A percentile compares a stretch with the other conserved stretches of the same genome.
phyloP scores from a whole-genome alignment of 2,113 vertebrate species.

The Pollachius pollachius region DNA sequence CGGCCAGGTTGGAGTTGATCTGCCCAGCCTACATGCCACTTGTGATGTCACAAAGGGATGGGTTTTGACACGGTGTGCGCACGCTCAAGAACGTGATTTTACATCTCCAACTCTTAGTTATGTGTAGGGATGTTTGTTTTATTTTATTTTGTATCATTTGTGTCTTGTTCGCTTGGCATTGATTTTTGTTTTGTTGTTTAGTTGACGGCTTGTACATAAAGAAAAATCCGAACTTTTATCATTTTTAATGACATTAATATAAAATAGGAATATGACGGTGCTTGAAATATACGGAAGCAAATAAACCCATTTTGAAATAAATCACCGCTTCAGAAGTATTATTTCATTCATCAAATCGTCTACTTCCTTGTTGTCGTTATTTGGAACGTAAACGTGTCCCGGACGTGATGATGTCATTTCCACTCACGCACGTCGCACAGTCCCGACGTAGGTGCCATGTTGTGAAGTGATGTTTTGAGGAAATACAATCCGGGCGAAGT shows the following conservation, averaged over 20 bases:
- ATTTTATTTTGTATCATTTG: conserved; percentile 13
- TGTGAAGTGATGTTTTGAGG: conserved; percentile 50
- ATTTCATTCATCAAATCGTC: too few species aligned
- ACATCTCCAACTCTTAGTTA: too few species aligned
- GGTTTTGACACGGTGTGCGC: too few species aligned
- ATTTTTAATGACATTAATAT: conserved; percentile 70
- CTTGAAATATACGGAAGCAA: conserved; percentile 54
- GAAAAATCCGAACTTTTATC: conserved; percentile 57
- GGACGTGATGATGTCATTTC: conserved; percentile 57
- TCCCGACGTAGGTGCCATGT: conserved; percentile 69
- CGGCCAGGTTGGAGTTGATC: too few species aligned
- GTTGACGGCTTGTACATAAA: conserved; percentile 56
- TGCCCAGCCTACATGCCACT: too few species aligned
- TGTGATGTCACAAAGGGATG: too few species aligned
- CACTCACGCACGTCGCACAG: conserved; percentile 33
- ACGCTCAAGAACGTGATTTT: too few species aligned
- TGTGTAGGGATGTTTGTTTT: conserved; percentile 8
- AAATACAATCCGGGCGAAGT: conserved; percentile 65
- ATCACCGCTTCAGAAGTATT: not conserved
- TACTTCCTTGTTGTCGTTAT: not conserved
- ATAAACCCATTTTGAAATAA: conserved; percentile 67
- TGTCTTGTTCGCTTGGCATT: conserved; percentile 58
- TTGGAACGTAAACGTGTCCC: too few species aligned
- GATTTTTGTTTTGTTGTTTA: conserved; percentile 14
- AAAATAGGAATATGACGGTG: conserved; percentile 47